Conservation (phyloP, 2,113 vertebrate genomes). For the Dicentrarchus labrax region DNA sequence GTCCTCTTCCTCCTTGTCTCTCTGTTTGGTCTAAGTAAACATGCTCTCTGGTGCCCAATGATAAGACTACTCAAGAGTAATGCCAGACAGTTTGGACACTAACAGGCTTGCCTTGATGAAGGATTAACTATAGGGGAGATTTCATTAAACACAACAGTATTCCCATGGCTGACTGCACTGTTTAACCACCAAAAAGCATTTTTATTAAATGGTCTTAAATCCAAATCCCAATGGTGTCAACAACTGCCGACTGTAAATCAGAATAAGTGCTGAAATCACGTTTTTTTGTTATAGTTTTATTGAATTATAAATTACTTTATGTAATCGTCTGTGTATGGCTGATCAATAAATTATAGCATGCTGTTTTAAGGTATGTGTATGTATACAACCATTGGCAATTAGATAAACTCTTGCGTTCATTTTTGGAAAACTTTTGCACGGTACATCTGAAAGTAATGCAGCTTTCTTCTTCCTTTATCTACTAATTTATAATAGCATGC, state of each 20-base stretch:
- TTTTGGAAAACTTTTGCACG: slow-evolving; percentile 27
- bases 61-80: slow-evolving; percentile 66
- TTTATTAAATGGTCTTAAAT: slow-evolving; percentile 36
- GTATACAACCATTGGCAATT: not conserved
- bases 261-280: slow-evolving; percentile 5
- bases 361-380: not conserved
- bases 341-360: not conserved
- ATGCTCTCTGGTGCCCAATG: slow-evolving; percentile 57
- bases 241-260: slow-evolving; percentile 22
- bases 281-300: slow-evolving; percentile 8
- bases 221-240: slow-evolving; percentile 19
- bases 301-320: not conserved
- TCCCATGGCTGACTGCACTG: slow-evolving; percentile 15
- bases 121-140: slow-evolving; percentile 46
- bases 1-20: slow-evolving; percentile 36
- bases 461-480: slow-evolving; percentile 56
- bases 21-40: slow-evolving; percentile 65
- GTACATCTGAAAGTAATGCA: slow-evolving; percentile 29
- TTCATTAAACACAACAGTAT: slow-evolving; percentile 46
- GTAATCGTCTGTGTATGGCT: not conserved
- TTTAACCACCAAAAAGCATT: slow-evolving; percentile 34
- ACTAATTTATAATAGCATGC: slow-evolving; percentile 68
- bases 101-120: slow-evolving; percentile 53
- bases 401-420: not conserved
- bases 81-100: slow-evolving; percentile 62